Base-by-base conservation (phyloP, 2,797 vertebrate species). In the Rhincodon typus region DNA sequence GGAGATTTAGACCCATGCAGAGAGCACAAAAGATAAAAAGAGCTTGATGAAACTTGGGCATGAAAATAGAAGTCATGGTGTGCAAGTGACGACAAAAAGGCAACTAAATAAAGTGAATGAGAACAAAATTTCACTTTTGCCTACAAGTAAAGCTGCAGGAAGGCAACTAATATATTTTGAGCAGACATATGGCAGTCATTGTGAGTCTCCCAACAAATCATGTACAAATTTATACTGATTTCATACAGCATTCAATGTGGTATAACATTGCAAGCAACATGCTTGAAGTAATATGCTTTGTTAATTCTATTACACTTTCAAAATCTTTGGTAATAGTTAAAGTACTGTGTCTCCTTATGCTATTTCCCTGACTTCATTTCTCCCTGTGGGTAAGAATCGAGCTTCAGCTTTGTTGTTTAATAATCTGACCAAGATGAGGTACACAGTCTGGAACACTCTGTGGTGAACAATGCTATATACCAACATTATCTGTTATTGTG, bases 241-340 rank as follows among this genome's bases (percentile, higher is more conserved):
- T 69, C 67, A 57, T 27, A 42, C 66, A 69, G 19, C 62, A 69
- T 25, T 21, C 66, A 42, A 93, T 69, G n/a, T 23, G 2, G 62
- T 38, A 30, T 8, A 66, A 93, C 69, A 69, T 69, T 38, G 25
- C 66, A 93, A 69, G 42, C n/a, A 42, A 42, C 42, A 42, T 42
- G 62, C 66, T 69, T 50, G 19, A 93, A 91, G 21, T 69, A 21
- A 69, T 69, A 21, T 42, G 90, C 62, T 42, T 12, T 93, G 62
- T n/a, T 67, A 42, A 93, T 93, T 69, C 66, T 67, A 69, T 93
- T 93, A 69, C 38, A 93, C 90, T 27, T 34, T 88, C 87, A 88
- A 53, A 30, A 67, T 66, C 7, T 69, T 67, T 42, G 23, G 66
- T 42, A 93, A 93, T 69, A 93, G 90, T n/a, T 21, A 69, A 69